Conservation (phyloP, 2,888 invertebrate species). For the Sepioteuthis lessoniana region DNA sequence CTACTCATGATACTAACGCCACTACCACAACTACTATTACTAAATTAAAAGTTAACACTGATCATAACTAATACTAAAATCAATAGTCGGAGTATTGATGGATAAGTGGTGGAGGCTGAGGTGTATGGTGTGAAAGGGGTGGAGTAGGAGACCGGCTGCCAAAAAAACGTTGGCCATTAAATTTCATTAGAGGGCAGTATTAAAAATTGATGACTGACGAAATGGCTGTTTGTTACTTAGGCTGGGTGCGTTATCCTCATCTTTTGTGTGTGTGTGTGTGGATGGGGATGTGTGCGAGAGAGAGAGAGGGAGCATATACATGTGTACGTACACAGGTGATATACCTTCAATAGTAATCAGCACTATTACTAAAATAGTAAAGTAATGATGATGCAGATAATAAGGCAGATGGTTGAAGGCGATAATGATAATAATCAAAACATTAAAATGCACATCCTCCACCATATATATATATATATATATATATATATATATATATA, state of each 20-base stretch:
- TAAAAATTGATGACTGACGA: constrained; percentile 39
- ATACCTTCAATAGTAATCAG: too few species aligned
- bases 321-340: too few species aligned
- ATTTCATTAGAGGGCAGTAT: constrained; percentile 45
- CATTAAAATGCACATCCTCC: too few species aligned
- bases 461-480: too few species aligned
- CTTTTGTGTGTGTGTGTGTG: neutral
- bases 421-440: too few species aligned
- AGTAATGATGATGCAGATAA: too few species aligned
- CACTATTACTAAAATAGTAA: too few species aligned
- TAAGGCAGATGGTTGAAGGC: too few species aligned
- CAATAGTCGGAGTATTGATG: constrained; percentile 41
- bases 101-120: neutral
- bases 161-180: constrained; percentile 34
- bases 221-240: neutral
- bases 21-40: neutral
- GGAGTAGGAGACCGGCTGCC: too few species aligned
- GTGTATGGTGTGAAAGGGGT: too few species aligned
- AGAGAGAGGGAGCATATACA: neutral
- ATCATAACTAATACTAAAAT: constrained; percentile 48
- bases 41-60: constrained; percentile 48
- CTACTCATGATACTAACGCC: neutral
- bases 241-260: neutral
- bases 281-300: neutral
- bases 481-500: too few species aligned